Evolutionary conservation across 1,140 invertebrate species (phyloP), one percentile per base, ranked within the genome.

Genomic region (Anagrus nilaparvatae): DNA sequence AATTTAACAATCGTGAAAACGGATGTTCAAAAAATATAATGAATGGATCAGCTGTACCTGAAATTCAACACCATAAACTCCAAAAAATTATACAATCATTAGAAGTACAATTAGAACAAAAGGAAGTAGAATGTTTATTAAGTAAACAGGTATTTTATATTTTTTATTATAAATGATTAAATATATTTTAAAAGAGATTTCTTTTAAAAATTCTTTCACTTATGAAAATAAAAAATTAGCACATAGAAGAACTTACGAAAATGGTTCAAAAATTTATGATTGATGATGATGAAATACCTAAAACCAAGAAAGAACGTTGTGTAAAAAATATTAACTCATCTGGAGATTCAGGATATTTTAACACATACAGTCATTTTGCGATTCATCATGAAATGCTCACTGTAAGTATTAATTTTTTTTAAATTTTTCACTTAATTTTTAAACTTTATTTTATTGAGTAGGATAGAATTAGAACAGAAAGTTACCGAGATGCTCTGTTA

Each of bases 381-480:
- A 99, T 99, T 58, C 96, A 99, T 73, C 88, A 95, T 68, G 91
- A 90, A 59, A 94, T 94, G 89, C 65, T 94, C 9, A 81, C 78
- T 46, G 82, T 80, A 70, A 43, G 30, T 44, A 45, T 31, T 40
- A 29, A 45, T 27, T 23, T 45, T 40, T n/a, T 45, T 47, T 30
- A 17, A 40, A 37, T 25, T 27, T 20, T 16, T 25, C 30, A 32
- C 9, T 43, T 37, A 10, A 27, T 44, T 34, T 31, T 24, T 36
- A 49, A 23, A 14, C 32, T 45, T 37, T 28, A 19, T 33, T 41
- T 39, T 43, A 39, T 51, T 38, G 46, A 48, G 13, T 51, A 88
- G 84, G 95, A 98, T 69, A 83, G 81, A 70, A 78, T 96, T 8
- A 72, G 96, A 44, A 99, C 95, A 9, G 75, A 86, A 61, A 88